Base-by-base conservation (phyloP, 2,888 invertebrate species). In the Rambutsinella grinnellia region DNA sequence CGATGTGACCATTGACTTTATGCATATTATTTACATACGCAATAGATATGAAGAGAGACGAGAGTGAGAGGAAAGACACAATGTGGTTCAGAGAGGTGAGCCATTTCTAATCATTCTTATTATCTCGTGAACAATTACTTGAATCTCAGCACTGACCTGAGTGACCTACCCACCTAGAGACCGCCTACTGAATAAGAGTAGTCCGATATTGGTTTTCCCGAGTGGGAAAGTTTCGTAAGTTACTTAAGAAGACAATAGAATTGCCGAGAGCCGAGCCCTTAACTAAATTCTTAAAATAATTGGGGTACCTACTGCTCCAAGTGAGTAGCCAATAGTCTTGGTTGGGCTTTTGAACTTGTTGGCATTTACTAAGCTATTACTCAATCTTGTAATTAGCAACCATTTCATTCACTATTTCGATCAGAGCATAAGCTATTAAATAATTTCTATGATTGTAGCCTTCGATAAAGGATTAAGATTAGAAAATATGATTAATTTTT, bases 21-120 rank as follows among this genome's bases (percentile, higher is more conserved):
- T 56, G 62, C 46, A 62, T 56, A 27, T 28, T 56, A 70, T 63
- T 63, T 63, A 57, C 71, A 71, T 71, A 36, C 13, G 46, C 65
- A 36, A 63, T 47, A 24, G 19, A 56, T 17, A 8, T 27, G 24
- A 10, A 21, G 3, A 54, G 24, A 49, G 24, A 54, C 8, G 10
- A 3, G 17, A n/a, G n/a, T n/a, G n/a, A n/a, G n/a, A n/a, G n/a
- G n/a, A n/a, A n/a, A n/a, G n/a, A n/a, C 56, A 71, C 71, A 71
- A 71, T 71, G 71, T 63, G 51, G 71, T 71, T 71, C 71, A 71
- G 49, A 63, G 63, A 71, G 71, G 71, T 71, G 63, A 71, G 65
- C 71, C 65, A 65, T 58, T 57, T 71, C 71, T 63, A 63, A 63
- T 63, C 63, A 71, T 28, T 63, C n/a, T n/a, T n/a, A n/a, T n/a